Base-by-base conservation (phyloP, 2,797 vertebrate species). In the Allobates femoralis region DNA sequence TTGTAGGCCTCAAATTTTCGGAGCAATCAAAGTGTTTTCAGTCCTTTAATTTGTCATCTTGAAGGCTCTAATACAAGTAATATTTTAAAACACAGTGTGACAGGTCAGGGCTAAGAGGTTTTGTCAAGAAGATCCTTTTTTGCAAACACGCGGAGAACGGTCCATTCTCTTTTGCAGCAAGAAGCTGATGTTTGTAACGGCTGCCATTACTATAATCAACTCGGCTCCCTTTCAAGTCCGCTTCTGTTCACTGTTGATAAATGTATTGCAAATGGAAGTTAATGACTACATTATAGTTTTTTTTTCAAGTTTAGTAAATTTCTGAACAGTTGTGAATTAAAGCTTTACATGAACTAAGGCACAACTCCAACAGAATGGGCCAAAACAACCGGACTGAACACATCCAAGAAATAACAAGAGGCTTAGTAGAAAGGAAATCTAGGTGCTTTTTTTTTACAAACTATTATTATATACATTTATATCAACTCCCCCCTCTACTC, bases 171-270 rank as follows among this genome's bases (percentile, higher is more conserved):
- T 69, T 37, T 76, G 66, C 66, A 8, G 23, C 34, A 55, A 66
- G 41, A 81, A 81, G 50, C 46, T 28, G 50, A 56, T 69, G 32
- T 81, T 81, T 79, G 28, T 76, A 86, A 81, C 66, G 84, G 62
- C 76, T 60, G 46, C 51, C 71, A 85, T 86, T 81, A 86, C 77
- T 71, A 81, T 71, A 71, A 86, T 81, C 84, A 62, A 41, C 67
- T 62, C 77, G 46, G 67, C 41, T 79, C 66, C 46, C 76, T 85
- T 85, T 79, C 64, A 85, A 71, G 64, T 73, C 58, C 14, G 53
- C 50, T 75, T 66, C 73, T 77, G 74, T 64, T 64, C 58, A n/a
- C 73, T 51, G 41, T 77, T 76, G 83, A 84, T 64, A 84, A 84
- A 84, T 84, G 73, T 84, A 75, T 62, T 62, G 41, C 56, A 66